Evolutionary conservation across 2,888 invertebrate species (phyloP).

Genomic region (Troides oblongomaculatus): DNA sequence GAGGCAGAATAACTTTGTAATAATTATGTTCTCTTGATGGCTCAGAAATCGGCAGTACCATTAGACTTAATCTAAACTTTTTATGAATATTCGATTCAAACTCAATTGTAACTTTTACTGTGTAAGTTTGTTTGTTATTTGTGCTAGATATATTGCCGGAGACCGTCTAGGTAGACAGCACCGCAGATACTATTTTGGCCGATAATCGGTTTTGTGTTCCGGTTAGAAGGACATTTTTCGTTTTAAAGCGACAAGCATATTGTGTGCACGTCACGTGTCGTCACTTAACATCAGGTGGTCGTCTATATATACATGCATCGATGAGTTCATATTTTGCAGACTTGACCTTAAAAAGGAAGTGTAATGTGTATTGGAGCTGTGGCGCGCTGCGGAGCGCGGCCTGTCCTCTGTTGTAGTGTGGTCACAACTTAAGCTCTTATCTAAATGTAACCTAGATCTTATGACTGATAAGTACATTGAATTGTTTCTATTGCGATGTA

Average conservation of each 20-base stretch:
- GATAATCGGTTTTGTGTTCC: no score
- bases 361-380: slow-evolving; percentile 11
- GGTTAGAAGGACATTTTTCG: no score
- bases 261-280: no score
- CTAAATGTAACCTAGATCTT: slow-evolving; percentile 44
- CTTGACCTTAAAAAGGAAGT: neutral
- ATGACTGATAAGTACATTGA: slow-evolving; percentile 65
- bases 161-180: no score
- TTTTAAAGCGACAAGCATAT: no score
- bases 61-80: neutral
- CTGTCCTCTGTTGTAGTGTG: slow-evolving; percentile 41
- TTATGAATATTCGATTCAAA: neutral
- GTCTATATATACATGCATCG: no score
- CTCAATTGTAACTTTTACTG: neutral
- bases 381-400: slow-evolving; percentile 33
- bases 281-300: no score
- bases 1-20: no score
- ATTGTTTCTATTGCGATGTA: slow-evolving; percentile 44
- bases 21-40: neutral
- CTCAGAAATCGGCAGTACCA: neutral
- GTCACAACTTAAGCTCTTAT: slow-evolving; percentile 64
- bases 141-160: no score
- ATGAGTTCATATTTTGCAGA: neutral
- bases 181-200: no score
- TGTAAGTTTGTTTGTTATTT: no score